Evolutionary conservation across 2,888 invertebrate species (phyloP), one percentile per base, ranked within the genome.

Genomic region (Saturnia pavonia): DNA sequence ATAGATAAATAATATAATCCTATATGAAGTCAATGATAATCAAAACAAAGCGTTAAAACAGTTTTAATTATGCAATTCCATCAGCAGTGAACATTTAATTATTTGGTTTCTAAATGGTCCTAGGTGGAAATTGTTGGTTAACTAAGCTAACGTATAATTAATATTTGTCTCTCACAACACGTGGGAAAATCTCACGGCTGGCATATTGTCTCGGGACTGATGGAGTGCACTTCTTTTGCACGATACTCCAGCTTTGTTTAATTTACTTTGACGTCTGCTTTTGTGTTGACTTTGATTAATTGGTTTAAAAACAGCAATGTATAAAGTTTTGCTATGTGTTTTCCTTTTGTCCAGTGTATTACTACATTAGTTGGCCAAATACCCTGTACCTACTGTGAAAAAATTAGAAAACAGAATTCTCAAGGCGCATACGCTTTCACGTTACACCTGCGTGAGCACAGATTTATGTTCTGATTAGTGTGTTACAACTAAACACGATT

Each of bases 131-230:
- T 84, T 80, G 87, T 89, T 90, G 84, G 88, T 86, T 86, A 91
- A 88, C 83, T 74, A 84, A 80, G 88, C 86, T 85, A 91, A 88
- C 82, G 72, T 84, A 81, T 86, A 88, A 89, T 87, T 85, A 88
- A 83, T 78, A 82, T 60, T 60, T 65, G 74, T 77, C 76, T 79
- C 77, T 74, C 81, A 80, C 78, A 78, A 77, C 79, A 82, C 90
- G 91, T 93, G 93, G 85, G 93, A 92, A 85, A 80, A 79, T 93
- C 92, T 83, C 93, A 92, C 91, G 90, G 76, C 76, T 75, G 34
- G 72, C 76, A 77, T 76, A 82, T 85, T 84, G 84, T 80, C 74
- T 75, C 79, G 74, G 75, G 73, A 79, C 79, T 82, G 86, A 88
- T 88, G 85, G 82, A 83, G 85, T 86, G 87, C 85, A 86, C 86